Evolutionary conservation across 2,797 vertebrate species (phyloP), one percentile per base, ranked within the genome.

Genomic region (Macropodus opercularis): DNA sequence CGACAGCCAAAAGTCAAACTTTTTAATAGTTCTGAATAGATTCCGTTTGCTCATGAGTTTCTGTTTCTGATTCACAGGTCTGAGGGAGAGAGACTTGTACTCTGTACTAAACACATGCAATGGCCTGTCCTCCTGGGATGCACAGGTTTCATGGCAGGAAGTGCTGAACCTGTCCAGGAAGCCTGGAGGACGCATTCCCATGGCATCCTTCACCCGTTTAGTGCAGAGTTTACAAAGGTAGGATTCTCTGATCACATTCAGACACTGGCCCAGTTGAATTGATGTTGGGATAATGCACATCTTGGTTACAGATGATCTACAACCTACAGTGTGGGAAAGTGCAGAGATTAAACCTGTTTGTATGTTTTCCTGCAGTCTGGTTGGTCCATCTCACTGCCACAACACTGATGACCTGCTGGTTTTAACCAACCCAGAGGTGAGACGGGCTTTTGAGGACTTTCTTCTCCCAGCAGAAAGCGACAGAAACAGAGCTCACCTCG

Each of bases 31-130:
- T 2, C 11, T 32, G 11, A 32, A 35, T 14, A 14, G 32, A 35
- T 14, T 15, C 3, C 4, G n/a, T 9, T 19, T n/a, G 5, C 10
- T 66, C 15, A 22, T 24, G 9, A 7, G 64, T 19, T 47, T n/a
- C 22, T 52, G n/a, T 6, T 68, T 27, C 42, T 48, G 4, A 18
- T 57, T 11, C 29, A 2, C 75, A 97, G 95, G 94, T 5, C 77
- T 97, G 67, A 92, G 84, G 13, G 92, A 95, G 80, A 79, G 88
- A 50, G 94, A 95, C 66, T 86, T 97, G 8, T 94, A 93, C 36
- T 77, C 81, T n/a, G 44, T 96, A 10, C 80, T 96, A 68, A 92
- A 90, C 81, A 87, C 81, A 0, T 91, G 91, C 75, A 91, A 75
- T n/a, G 70, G 89, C 79, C 61, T 86, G 17, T 63, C 56, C 27